These are phyloP conservation scores for Ariolimax columbianus DNA, from an alignment of 2,888 invertebrate species.

Conservation along the genomic window DNA sequence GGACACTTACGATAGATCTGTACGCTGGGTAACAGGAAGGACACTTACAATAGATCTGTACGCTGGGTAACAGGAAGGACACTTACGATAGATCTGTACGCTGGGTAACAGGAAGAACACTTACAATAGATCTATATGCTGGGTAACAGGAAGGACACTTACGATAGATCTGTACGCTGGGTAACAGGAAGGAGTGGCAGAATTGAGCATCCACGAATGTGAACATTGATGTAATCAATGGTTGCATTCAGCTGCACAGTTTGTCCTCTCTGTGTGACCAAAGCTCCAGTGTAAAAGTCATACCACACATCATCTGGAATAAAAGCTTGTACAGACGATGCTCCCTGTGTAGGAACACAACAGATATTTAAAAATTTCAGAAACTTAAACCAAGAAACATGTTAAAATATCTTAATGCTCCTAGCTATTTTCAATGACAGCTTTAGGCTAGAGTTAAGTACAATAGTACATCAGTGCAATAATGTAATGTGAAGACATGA, in stretches of 20 bases:
- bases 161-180: slow-evolving; percentile 82
- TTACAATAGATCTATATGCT: slow-evolving; percentile 82
- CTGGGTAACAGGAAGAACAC: slow-evolving; percentile 81
- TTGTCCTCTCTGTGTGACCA: slow-evolving; percentile 64
- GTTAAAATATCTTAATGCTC: too few species aligned
- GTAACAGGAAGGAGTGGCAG: slow-evolving; percentile 83
- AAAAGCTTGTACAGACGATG: slow-evolving; percentile 66
- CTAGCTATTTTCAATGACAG: too few species aligned
- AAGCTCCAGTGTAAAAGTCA: slow-evolving; percentile 65
- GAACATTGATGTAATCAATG: slow-evolving; percentile 83
- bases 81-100: slow-evolving; percentile 87
- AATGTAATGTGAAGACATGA: too few species aligned
- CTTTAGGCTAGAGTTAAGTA: too few species aligned
- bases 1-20: too few species aligned
- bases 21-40: too few species aligned
- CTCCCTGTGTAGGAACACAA: background rate
- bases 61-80: slow-evolving; percentile 81
- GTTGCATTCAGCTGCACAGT: slow-evolving; percentile 82
- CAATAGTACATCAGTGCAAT: too few species aligned
- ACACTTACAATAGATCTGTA: slow-evolving; percentile 80
- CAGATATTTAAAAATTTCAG: background rate
- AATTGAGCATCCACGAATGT: slow-evolving; percentile 85
- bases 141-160: slow-evolving; percentile 40
- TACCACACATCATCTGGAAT: slow-evolving; percentile 73
- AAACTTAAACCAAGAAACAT: too few species aligned